These are phyloP conservation scores for Microcebus murinus DNA, from an alignment of 2,113 vertebrate species.

Conservation along the genomic window DNA sequence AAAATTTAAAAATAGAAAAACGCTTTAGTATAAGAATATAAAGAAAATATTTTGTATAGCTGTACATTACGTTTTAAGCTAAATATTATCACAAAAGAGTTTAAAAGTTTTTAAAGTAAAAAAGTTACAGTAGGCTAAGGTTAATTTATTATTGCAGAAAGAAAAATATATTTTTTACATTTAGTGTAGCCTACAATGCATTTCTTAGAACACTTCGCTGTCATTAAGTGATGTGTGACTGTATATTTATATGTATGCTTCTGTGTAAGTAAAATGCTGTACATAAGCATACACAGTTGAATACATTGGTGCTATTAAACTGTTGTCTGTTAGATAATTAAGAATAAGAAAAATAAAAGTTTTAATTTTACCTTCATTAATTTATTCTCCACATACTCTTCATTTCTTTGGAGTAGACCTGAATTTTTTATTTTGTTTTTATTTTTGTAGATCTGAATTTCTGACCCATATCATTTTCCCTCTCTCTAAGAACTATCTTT, in stretches of 20 bases:
- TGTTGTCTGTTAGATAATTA: neutral
- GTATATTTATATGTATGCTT: neutral
- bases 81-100: neutral
- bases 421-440: neutral
- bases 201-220: neutral
- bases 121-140: neutral
- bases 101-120: neutral
- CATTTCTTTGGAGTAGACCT: neutral
- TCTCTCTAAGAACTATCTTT: neutral
- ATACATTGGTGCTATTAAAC: neutral
- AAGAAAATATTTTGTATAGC: neutral
- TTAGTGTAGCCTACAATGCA: neutral
- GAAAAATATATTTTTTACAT: neutral
- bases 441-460: neutral
- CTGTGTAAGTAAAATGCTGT: neutral
- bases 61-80: neutral
- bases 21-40: neutral
- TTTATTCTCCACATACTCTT: neutral
- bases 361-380: neutral
- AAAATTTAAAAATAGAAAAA: neutral
- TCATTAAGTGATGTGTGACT: neutral
- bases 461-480: neutral
- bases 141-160: neutral
- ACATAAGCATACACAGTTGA: neutral
- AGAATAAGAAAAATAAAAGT: slow-evolving; percentile 7